These are phyloP conservation scores for Epinotia bilunana DNA, from an alignment of 2,888 invertebrate genomes.

Conservation along the genomic window DNA sequence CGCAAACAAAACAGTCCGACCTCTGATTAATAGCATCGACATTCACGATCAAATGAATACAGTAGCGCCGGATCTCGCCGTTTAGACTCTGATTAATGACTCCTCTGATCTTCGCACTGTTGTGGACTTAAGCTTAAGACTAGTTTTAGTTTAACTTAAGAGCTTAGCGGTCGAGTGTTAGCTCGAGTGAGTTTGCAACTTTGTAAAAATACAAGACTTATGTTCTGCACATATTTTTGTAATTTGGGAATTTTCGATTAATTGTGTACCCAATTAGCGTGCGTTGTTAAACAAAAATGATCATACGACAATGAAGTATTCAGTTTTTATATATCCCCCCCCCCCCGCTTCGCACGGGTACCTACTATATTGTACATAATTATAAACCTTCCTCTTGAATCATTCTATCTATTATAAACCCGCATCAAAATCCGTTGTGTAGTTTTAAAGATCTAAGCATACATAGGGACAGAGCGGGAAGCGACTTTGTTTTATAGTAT, in stretches of 20 bases:
- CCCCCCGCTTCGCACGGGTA: too few species aligned
- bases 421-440: too few species aligned
- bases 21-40: conserved; percentile 77
- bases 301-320: too few species aligned
- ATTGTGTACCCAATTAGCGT: too few species aligned
- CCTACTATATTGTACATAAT: too few species aligned
- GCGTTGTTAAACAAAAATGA: too few species aligned
- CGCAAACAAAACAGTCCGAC: conserved; percentile 70
- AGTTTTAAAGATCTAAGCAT: too few species aligned
- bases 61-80: conserved; percentile 59
- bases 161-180: conserved; percentile 24
- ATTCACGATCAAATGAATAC: conserved; percentile 72
- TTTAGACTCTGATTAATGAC: conserved; percentile 44
- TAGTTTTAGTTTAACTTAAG: conserved; percentile 35
- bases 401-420: too few species aligned
- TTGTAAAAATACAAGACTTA: conserved; percentile 8
- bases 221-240: conserved; percentile 4
- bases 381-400: too few species aligned
- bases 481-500: too few species aligned
- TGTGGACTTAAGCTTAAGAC: conserved; percentile 28
- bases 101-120: conserved; percentile 40
- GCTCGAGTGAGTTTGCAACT: conserved; percentile 25
- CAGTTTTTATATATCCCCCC: too few species aligned
- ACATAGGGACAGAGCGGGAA: too few species aligned
- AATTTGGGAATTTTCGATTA: neutral